A percentile compares a stretch with the other conserved stretches of the same genome.
phyloP scores from a whole-genome alignment of 2,113 vertebrate species.

The Silurus asotus region DNA sequence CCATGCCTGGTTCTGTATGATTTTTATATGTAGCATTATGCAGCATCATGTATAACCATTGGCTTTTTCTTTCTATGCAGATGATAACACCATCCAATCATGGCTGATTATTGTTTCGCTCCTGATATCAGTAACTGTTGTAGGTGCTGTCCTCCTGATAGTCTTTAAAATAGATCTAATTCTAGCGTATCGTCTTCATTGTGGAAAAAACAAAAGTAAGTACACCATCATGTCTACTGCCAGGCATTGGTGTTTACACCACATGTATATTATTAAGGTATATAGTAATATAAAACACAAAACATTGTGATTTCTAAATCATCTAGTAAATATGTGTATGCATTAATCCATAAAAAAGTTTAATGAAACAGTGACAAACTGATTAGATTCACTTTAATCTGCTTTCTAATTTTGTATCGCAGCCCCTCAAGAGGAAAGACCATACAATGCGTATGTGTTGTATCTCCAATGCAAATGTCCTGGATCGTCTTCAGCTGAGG shows the following conservation, averaged over 20 bases:
- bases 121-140: not conserved
- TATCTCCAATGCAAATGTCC: not conserved
- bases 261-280: not conserved
- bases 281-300: not conserved
- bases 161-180: slow-evolving; percentile 41
- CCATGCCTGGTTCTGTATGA: not conserved
- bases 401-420: not conserved
- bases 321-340: not conserved
- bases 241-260: not conserved
- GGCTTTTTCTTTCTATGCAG: not conserved
- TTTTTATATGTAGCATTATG: not conserved
- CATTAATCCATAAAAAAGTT: not conserved
- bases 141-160: not conserved
- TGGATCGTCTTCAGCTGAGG: not conserved
- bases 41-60: too few relatives aligned
- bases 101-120: not conserved
- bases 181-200: slow-evolving; percentile 22
- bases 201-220: slow-evolving; percentile 23
- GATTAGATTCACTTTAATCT: not conserved
- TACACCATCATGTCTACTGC: not conserved
- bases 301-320: too few relatives aligned
- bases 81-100: not conserved
- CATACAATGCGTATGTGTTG: slow-evolving; percentile 33
- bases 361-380: not conserved
- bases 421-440: not conserved